Evolutionary conservation across 64 coral and sea anemone species (phyloP).

Genomic region (Dendronephthya gigantea): DNA sequence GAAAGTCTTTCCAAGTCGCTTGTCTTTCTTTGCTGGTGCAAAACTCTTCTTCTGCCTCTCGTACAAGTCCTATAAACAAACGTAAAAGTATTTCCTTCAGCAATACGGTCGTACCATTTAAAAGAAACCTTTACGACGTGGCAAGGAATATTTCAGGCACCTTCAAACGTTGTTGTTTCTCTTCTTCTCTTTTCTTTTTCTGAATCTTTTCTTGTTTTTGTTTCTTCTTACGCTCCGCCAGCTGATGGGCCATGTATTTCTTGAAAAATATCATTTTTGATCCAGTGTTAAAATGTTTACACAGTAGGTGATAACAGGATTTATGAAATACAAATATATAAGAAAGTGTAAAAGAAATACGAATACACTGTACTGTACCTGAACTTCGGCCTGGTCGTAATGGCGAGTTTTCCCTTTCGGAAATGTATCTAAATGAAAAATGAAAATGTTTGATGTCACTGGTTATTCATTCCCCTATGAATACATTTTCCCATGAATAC

Average conservation of each 20-base stretch:
- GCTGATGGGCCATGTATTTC: conserved; percentile 94
- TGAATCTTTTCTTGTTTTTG: conserved; percentile 65
- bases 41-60: conserved; percentile 75
- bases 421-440: not conserved
- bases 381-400: conserved; percentile 1
- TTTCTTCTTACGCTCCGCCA: conserved; percentile 73
- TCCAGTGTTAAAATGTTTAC: not conserved
- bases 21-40: not conserved
- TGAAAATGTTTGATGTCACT: not conserved
- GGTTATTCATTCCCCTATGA: not conserved
- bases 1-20: not conserved
- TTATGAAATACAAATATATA: too few species aligned
- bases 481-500: too few species aligned
- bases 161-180: conserved; percentile 65
- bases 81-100: not conserved
- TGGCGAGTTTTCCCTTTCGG: not conserved
- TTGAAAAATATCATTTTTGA: conserved; percentile 18
- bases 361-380: not conserved
- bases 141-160: conserved; percentile 37
- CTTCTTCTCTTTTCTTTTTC: conserved; percentile 59
- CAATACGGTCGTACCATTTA: not conserved
- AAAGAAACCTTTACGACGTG: too few species aligned
- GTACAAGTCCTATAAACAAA: conserved; percentile 32
- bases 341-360: not conserved
- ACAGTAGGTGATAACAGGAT: too few species aligned